Evolutionary conservation across 92 coral and sea anemone species (phyloP), one percentile per base, ranked within the genome.

Genomic region (Palythoa caribaeorum): DNA sequence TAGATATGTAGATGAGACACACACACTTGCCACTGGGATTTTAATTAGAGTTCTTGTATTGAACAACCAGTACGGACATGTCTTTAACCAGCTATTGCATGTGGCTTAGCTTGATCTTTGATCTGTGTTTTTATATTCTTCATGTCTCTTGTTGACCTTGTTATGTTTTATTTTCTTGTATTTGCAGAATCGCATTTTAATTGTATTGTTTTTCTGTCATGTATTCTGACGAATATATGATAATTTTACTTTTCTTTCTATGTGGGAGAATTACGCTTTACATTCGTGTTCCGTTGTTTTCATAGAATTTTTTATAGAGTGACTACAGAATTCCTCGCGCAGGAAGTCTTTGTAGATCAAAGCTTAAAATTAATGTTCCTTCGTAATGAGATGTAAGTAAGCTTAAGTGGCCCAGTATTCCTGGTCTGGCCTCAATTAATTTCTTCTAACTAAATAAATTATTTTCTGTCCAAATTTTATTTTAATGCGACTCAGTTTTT

Each of bases 31-130:
- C 76, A 65, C 76, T 63, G 44, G 47, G 59, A 65, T 20, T 28
- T 63, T 81, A 66, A 81, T 66, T 81, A 74, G 86, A 81, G 39
- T 66, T 15, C 21, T 81, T 81, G 60, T 81, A 66, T 81, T 47
- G 86, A 66, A 37, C 76, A 81, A 81, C 86, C 86, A 2, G 86
- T 36, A 81, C 16, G n/a, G 66, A 69, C 62, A 44, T 66, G 86
- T 40, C 47, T 62, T 51, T 19, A 13, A 81, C 86, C 86, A 81
- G 86, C 63, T 68, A 20, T n/a, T 44, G 65, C 86, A 40, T 81
- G 86, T 81, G 86, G 86, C 20, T 63, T 68, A 37, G 52, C 86
- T 81, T 81, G 86, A 81, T 81, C 86, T 81, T 81, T 81, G 86
- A 81, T 81, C 86, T 14, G 14, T 15, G 10, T 13, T 60, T 81